Evolutionary conservation across 1,140 invertebrate species (phyloP).

Genomic region (Bombus sibiricus): DNA sequence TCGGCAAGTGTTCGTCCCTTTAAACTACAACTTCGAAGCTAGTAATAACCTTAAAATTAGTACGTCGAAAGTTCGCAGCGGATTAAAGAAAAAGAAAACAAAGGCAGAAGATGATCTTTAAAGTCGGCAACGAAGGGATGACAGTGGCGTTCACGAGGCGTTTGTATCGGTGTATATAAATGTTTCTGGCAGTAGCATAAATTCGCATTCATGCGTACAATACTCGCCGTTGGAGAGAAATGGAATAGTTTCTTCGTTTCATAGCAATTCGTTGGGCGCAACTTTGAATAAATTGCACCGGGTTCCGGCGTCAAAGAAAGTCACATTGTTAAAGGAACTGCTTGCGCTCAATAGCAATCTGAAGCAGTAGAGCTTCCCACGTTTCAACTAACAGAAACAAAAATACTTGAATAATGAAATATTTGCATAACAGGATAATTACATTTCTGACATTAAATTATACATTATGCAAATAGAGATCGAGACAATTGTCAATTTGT

Average conservation of each 20-base stretch:
- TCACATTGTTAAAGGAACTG: neutral
- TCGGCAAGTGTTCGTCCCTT: neutral
- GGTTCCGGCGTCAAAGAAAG: neutral
- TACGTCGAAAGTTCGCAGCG: neutral
- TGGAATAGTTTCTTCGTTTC: constrained; percentile 53
- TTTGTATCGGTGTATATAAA: constrained; percentile 39
- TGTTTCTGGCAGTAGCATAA: constrained; percentile 26
- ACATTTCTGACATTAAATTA: neutral
- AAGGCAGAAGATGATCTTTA: constrained; percentile 45
- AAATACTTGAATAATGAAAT: too few relatives aligned
- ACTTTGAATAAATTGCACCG: constrained; percentile 12
- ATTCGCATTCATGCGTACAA: constrained; percentile 51
- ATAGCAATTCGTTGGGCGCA: constrained; percentile 31
- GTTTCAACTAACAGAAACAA: too few relatives aligned
- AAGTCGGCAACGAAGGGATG: constrained; percentile 38
- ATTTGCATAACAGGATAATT: neutral
- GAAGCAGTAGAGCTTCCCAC: too few relatives aligned
- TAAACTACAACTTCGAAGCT: neutral
- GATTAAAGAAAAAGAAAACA: constrained; percentile 10
- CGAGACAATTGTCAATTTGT: neutral
- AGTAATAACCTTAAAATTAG: neutral
- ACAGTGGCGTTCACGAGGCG: constrained; percentile 19
- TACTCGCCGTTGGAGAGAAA: constrained; percentile 27
- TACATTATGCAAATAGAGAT: neutral
- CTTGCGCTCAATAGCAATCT: neutral